A percentile compares a stretch with the other conserved stretches of the same genome.
These are phyloP conservation scores for Octodon degus DNA, from an alignment of 2,113 vertebrate genomes.

Conservation along the genomic window DNA sequence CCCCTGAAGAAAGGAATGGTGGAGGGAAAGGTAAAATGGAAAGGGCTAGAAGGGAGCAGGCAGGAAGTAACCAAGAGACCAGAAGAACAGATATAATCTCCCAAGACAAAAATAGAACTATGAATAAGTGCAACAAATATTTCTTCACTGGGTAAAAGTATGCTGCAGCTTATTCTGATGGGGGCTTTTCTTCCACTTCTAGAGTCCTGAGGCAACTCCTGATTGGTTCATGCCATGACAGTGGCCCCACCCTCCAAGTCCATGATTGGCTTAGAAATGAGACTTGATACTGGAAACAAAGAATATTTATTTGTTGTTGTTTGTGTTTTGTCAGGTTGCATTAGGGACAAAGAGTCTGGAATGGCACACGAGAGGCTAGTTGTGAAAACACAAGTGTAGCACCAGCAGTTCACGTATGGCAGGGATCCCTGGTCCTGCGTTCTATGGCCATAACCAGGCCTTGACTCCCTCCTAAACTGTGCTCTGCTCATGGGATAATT, in stretches of 20 bases:
- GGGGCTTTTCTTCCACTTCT: background rate
- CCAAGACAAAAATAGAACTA: background rate
- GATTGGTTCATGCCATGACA: background rate
- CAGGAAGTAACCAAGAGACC: background rate
- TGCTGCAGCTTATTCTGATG: rapidly evolving
- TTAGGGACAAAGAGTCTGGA: background rate
- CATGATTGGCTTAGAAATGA: background rate
- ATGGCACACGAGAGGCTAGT: background rate
- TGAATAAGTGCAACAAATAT: background rate
- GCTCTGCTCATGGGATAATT: background rate
- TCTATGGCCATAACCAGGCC: background rate
- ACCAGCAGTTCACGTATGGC: background rate
- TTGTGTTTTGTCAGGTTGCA: background rate
- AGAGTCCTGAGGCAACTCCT: rapidly evolving
- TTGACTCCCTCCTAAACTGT: background rate
- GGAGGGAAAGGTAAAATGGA: background rate
- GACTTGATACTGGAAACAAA: background rate
- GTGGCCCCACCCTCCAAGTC: background rate
- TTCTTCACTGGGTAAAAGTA: background rate
- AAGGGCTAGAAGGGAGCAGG: background rate
- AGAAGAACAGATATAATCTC: background rate
- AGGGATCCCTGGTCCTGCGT: background rate
- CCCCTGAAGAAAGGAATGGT: background rate
- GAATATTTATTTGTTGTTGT: background rate
- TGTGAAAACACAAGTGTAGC: background rate